Percentiles rank a stretch among this genome's conserved stretches.
phyloP scores from a whole-genome alignment of 2,113 vertebrate species.

The Xenus cinereus region DNA sequence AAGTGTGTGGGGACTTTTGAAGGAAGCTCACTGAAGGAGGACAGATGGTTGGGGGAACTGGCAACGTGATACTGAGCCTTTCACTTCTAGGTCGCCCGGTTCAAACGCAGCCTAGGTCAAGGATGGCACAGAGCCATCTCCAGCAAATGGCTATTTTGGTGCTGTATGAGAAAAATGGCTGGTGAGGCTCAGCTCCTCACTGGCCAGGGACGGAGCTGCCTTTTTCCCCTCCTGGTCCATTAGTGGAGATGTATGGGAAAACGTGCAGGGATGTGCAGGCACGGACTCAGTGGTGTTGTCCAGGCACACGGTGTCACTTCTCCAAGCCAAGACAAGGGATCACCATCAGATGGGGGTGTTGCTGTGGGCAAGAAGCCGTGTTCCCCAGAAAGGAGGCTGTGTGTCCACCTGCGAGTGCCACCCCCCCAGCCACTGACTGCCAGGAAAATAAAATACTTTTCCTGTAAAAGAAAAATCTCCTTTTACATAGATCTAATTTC shows the following conservation, averaged over 20 bases:
- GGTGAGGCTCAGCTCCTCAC: background rate
- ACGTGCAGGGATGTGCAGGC: accelerated
- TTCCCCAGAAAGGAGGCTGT: background rate
- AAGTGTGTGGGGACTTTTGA: conserved; percentile 44
- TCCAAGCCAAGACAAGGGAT: background rate
- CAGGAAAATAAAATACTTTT: too few species aligned
- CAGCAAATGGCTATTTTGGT: background rate
- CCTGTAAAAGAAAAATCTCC: background rate
- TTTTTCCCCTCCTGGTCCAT: background rate
- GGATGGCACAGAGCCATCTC: conserved; percentile 37
- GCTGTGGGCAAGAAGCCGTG: background rate
- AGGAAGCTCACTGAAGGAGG: conserved; percentile 59
- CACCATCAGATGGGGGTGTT: accelerated
- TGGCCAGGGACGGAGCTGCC: accelerated
- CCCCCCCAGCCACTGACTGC: background rate
- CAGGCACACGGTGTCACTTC: accelerated
- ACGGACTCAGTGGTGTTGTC: accelerated
- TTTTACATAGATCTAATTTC: background rate
- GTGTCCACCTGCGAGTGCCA: background rate
- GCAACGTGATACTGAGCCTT: conserved; percentile 22
- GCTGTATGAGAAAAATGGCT: conserved; percentile 2
- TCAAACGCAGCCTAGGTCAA: conserved; percentile 43
- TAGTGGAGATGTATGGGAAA: accelerated
- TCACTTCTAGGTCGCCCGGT: conserved; percentile 29
- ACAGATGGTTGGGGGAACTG: conserved; percentile 48